phyloP scores from a whole-genome alignment of 2,888 invertebrate species.

The Drosophila heteroneura region DNA sequence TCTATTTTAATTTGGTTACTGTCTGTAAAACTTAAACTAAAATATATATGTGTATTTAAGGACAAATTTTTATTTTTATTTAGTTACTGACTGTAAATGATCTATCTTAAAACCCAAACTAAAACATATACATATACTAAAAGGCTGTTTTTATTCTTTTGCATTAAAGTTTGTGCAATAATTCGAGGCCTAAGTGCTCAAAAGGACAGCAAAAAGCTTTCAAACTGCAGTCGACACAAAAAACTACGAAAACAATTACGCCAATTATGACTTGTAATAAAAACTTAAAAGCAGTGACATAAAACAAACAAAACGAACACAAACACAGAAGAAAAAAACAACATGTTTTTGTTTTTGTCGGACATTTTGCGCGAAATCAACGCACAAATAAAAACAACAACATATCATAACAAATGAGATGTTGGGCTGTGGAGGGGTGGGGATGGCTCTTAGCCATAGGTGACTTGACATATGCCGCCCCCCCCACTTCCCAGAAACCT shows the following conservation, averaged over 20 bases:
- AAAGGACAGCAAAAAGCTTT: slow-evolving; percentile 69
- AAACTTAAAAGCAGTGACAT: slow-evolving; percentile 68
- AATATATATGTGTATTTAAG: not conserved
- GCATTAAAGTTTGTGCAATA: slow-evolving; percentile 1
- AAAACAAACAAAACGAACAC: slow-evolving; percentile 35
- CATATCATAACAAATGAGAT: slow-evolving; percentile 9
- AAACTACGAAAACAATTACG: slow-evolving; percentile 77
- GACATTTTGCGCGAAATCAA: slow-evolving; percentile 58
- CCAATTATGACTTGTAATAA: slow-evolving; percentile 70
- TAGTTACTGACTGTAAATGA: not conserved
- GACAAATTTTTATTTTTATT: not conserved
- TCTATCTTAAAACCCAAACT: not conserved
- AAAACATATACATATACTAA: not conserved
- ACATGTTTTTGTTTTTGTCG: slow-evolving; percentile 56
- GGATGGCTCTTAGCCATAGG: slow-evolving; percentile 36
- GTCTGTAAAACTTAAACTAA: not conserved
- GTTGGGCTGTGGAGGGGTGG: not conserved
- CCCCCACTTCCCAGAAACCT: not conserved
- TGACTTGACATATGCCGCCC: slow-evolving; percentile 53
- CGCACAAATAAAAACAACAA: slow-evolving; percentile 36
- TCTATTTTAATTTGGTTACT: not conserved
- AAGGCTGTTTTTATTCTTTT: not conserved
- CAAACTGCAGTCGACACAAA: slow-evolving; percentile 49
- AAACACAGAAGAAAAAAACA: slow-evolving; percentile 42
- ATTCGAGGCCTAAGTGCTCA: slow-evolving; percentile 43